Evolutionary conservation across 1,140 invertebrate species (phyloP), one percentile per base, ranked within the genome.

Genomic region (Ceratosolen solmsi): DNA sequence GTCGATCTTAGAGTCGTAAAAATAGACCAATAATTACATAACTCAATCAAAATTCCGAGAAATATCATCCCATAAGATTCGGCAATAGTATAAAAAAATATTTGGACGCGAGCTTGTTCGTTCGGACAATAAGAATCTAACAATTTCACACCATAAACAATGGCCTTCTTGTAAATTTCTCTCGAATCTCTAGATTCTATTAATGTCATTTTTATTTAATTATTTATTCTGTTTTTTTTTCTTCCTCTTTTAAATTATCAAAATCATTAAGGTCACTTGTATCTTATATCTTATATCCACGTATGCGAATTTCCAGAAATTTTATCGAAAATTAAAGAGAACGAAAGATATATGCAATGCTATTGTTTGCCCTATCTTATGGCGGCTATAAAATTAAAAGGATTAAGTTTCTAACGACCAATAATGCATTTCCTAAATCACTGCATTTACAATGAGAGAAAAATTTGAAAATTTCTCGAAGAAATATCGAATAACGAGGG

Each of bases 11-110:
- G 13, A 36, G 8, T 13, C 25, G 54, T 60, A 60, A 58, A 75
- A 75, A 58, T 22, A 30, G 27, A 54, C 22, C n/a, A 41, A 58
- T 58, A 74, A 74, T 58, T 58, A 60, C 54, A 75, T 25, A 60
- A 58, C 13, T n/a, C 3, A n/a, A 41, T 20, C 15, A 49, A 36
- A 27, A 60, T 25, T 36, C 54, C 13, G 54, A 17, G 17, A 38
- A 38, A 15, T 17, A n/a, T 15, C n/a, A n/a, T n/a, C 5, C 17
- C 15, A 68, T 22, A 17, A 68, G 22, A 4, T 38, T 68, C 36
- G 11, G 13, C 36, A 38, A 38, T 68, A 22, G 36, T 68, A 38
- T 36, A n/a, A 36, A 38, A 38, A 68, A 38, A 33, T 36, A 63
- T n/a, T n/a, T n/a, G 13, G 25, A 20, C 27, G 60, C 25, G 30